A percentile compares a stretch with the other conserved stretches of the same genome.
phyloP scores from a whole-genome alignment of 2,888 invertebrate species.

The Parnassius glacialis region DNA sequence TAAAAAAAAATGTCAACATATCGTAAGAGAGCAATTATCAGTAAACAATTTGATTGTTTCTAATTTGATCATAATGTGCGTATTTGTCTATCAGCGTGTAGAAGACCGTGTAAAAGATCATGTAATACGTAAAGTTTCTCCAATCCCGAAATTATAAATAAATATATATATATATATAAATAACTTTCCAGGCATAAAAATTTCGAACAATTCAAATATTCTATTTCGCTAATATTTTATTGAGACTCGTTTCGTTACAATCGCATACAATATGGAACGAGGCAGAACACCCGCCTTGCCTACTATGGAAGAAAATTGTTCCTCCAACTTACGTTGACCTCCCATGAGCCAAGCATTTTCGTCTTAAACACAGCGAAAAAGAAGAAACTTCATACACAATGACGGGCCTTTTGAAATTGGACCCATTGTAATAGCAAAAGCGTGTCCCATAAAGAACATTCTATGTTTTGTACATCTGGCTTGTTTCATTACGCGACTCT shows the following conservation, averaged over 20 bases:
- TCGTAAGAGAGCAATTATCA: too few relatives aligned
- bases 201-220: constrained; percentile 39
- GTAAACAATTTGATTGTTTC: too few relatives aligned
- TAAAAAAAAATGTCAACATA: too few relatives aligned
- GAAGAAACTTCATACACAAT: constrained; percentile 39
- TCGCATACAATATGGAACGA: constrained; percentile 50
- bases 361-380: constrained; percentile 38
- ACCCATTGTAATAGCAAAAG: constrained; percentile 63
- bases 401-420: constrained; percentile 57
- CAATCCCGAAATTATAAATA: too few relatives aligned
- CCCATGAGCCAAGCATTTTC: constrained; percentile 33
- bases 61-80: too few relatives aligned
- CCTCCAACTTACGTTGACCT: constrained; percentile 45
- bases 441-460: constrained; percentile 73
- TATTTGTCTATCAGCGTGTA: too few relatives aligned
- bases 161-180: too few relatives aligned
- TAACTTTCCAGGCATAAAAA: constrained; percentile 35
- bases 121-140: too few relatives aligned
- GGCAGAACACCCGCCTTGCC: constrained; percentile 47
- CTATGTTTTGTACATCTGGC: constrained; percentile 71
- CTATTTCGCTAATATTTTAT: constrained; percentile 49
- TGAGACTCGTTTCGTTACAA: constrained; percentile 48
- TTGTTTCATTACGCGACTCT: constrained; percentile 60
- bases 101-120: too few relatives aligned
- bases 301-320: constrained; percentile 42